A percentile compares a stretch with the other conserved stretches of the same genome.
phyloP scores from a whole-genome alignment of 2,888 invertebrate genomes.

The Zelleria hepariella region DNA sequence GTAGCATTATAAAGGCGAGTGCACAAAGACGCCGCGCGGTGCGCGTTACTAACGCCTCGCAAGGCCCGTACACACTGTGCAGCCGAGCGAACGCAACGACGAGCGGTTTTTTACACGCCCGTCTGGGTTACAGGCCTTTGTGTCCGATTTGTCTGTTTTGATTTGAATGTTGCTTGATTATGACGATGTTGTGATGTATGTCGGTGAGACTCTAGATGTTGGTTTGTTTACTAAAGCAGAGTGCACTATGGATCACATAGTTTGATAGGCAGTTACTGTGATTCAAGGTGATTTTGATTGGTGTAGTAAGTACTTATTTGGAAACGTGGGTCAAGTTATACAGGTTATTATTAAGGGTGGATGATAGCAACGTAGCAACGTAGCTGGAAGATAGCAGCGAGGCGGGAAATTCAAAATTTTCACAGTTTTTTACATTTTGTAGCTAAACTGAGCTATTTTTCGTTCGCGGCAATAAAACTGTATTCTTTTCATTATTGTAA shows the following conservation, averaged over 20 bases:
- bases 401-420: no score
- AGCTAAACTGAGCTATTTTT: no score
- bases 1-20: slow-evolving; percentile 43
- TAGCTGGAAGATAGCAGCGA: no score
- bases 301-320: background rate
- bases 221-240: background rate
- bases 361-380: no score
- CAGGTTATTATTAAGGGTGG: no score
- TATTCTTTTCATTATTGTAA: no score
- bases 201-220: background rate
- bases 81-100: background rate
- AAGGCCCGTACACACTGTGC: background rate
- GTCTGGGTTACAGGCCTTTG: background rate
- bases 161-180: background rate
- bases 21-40: slow-evolving; percentile 45
- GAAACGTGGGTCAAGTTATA: background rate
- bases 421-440: no score
- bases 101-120: background rate
- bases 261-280: background rate
- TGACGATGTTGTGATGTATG: background rate
- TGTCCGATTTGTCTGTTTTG: slow-evolving; percentile 1
- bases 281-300: background rate
- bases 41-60: slow-evolving; percentile 2
- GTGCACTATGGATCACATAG: background rate
- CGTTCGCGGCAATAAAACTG: no score